Percentiles rank a stretch among this genome's conserved stretches.
Conservation (phyloP, 2,113 vertebrate species). For the Myotis davidii region DNA sequence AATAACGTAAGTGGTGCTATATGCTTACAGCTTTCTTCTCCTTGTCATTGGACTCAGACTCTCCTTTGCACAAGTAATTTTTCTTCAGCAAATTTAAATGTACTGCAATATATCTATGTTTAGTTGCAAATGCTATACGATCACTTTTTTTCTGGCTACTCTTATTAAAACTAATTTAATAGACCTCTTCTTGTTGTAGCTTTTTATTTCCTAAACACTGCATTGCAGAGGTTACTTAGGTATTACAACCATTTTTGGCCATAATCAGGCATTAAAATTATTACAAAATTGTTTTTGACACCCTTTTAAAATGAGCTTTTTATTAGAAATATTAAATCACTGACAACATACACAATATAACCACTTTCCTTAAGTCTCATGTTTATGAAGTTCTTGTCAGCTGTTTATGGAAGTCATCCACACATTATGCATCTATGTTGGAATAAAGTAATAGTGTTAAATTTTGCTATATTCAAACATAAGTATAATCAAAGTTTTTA, state of each 20-base stretch:
- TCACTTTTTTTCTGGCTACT: slow-evolving; percentile 63
- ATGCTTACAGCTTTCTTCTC: slow-evolving; percentile 61
- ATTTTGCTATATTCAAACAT: not conserved
- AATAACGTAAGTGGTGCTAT: slow-evolving; percentile 78
- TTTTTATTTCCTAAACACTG: slow-evolving; percentile 35
- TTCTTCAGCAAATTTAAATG: slow-evolving; percentile 73
- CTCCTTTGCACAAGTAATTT: slow-evolving; percentile 74
- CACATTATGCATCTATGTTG: not conserved
- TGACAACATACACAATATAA: not conserved
- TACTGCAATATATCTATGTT: slow-evolving; percentile 65
- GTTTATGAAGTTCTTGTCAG: slow-evolving; percentile 7
- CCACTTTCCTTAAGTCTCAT: not conserved
- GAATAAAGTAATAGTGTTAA: not conserved
- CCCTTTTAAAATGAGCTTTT: not conserved
- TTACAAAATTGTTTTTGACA: not conserved
- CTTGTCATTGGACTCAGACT: slow-evolving; percentile 65
- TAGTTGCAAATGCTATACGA: slow-evolving; percentile 61
- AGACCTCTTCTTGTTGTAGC: not conserved
- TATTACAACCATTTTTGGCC: not conserved
- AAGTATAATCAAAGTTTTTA: not conserved
- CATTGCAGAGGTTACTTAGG: not conserved
- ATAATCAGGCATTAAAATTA: not conserved
- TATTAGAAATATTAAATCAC: slow-evolving; percentile 36
- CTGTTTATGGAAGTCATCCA: not conserved
- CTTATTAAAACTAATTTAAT: slow-evolving; percentile 59